Percentiles rank a stretch among this genome's conserved stretches.
These are phyloP conservation scores for Calephelis perditalis DNA, from an alignment of 2,888 invertebrate species.

Conservation along the genomic window DNA sequence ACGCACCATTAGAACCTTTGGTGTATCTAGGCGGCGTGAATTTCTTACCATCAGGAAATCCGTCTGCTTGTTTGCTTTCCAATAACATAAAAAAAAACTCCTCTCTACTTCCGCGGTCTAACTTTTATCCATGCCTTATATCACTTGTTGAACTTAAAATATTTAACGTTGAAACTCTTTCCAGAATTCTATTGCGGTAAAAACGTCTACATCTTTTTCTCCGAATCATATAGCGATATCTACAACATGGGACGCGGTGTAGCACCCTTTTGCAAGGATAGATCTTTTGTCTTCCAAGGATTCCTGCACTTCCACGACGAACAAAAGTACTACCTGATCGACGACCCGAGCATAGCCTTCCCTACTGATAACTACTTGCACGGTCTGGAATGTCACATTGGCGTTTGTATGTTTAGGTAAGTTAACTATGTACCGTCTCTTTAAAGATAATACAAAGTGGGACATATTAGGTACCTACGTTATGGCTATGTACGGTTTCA, in stretches of 20 bases:
- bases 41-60: too few relatives aligned
- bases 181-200: slow-evolving; percentile 68
- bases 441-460: too few relatives aligned
- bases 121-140: too few relatives aligned
- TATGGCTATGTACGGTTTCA: too few relatives aligned
- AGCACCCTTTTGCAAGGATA: slow-evolving; percentile 62
- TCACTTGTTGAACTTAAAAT: too few relatives aligned
- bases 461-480: too few relatives aligned
- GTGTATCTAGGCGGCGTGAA: too few relatives aligned
- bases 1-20: too few relatives aligned
- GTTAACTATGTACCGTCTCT: not conserved
- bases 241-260: slow-evolving; percentile 60
- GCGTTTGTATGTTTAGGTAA: slow-evolving; percentile 64
- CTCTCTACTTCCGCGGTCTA: too few relatives aligned
- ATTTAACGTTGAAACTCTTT: slow-evolving; percentile 18
- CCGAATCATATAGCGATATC: slow-evolving; percentile 66
- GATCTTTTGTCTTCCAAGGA: slow-evolving; percentile 63
- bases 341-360: slow-evolving; percentile 63
- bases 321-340: slow-evolving; percentile 58
- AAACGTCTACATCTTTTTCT: slow-evolving; percentile 65
- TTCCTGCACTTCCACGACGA: slow-evolving; percentile 66
- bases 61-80: too few relatives aligned
- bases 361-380: slow-evolving; percentile 66
- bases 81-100: too few relatives aligned
- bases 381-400: slow-evolving; percentile 62